phyloP scores from a whole-genome alignment of 1,140 invertebrate species.

The Ladona fulva region DNA sequence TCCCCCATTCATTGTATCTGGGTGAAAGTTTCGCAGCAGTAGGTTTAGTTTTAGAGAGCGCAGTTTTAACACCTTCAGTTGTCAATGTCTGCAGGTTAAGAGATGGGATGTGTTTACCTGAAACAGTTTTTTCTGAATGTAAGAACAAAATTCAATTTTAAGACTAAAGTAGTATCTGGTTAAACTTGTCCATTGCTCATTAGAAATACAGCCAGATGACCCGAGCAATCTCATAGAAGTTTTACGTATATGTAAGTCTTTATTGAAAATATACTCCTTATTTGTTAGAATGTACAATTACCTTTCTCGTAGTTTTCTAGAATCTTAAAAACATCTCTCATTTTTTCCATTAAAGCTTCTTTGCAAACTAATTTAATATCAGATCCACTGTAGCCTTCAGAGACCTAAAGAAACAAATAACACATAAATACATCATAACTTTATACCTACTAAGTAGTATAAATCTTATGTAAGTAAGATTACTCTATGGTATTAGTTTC shows the following conservation, averaged over 20 bases:
- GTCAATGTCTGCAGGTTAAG: slow-evolving; percentile 38
- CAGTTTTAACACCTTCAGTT: slow-evolving; percentile 39
- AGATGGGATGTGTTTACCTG: slow-evolving; percentile 23
- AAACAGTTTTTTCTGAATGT: no score
- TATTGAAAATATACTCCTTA: background rate
- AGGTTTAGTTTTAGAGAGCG: slow-evolving; percentile 41
- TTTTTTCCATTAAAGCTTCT: slow-evolving; percentile 63
- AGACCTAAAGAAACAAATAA: slow-evolving; percentile 39
- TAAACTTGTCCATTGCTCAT: slow-evolving; percentile 18
- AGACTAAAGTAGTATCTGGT: slow-evolving; percentile 33
- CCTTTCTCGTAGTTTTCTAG: slow-evolving; percentile 24
- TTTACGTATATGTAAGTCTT: slow-evolving; percentile 10
- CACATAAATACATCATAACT: slow-evolving; percentile 11
- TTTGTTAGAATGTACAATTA: background rate
- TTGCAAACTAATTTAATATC: slow-evolving; percentile 84
- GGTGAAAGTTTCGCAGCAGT: slow-evolving; percentile 27
- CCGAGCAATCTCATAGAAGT: slow-evolving; percentile 12
- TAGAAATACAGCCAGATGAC: no score
- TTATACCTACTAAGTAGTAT: background rate
- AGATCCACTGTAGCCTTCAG: slow-evolving; percentile 74
- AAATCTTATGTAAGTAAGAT: background rate
- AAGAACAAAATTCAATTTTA: no score
- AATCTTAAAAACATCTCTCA: slow-evolving; percentile 32
- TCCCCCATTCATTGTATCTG: background rate
- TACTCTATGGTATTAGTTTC: no score